Evolutionary conservation across 2,888 invertebrate species (phyloP), one percentile per base, ranked within the genome.

Genomic region (Eupithecia abbreviata): DNA sequence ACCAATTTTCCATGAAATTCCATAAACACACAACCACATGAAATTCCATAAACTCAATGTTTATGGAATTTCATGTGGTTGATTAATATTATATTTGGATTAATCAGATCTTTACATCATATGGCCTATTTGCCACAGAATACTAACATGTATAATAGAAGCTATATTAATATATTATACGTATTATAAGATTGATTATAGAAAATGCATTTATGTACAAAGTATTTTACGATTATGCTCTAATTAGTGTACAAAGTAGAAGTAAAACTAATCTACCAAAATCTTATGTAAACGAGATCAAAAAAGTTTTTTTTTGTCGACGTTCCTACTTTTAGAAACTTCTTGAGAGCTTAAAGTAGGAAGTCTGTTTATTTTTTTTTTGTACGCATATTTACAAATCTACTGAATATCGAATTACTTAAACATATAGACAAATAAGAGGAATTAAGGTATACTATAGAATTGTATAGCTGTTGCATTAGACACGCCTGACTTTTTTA

Each of bases 361-460:
- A 42, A 7, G 7, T 42, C 66, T 66, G 42, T 66, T 62, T 66
- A 3, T 9, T 42, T 66, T 66, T 65, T 41, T 42, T 42, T 66
- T 42, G 15, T 66, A 66, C 66, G 41, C 66, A 6, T 66, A 62
- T 62, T 30, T 62, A 62, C 62, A 62, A 12, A 58, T 62, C 62
- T 58, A 58, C 18, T 18, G 55, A 58, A 18, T 18, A 7, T 9
- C 55, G 18, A 58, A 58, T 58, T 58, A 18, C 30, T 58, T n/a
- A 58, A 58, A 51, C 3, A 58, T 3, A 9, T 7, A 9, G 7
- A 55, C n/a, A 7, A 55, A 55, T 55, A 58, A 18, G 7, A 2
- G 18, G 55, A 58, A 58, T 58, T 10, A 0, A 58, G 18, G 58
- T 3, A 5, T 30, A 62, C 4, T 18, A 18, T 18, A 30, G 10